These are phyloP conservation scores for Malthinus seriepunctatus DNA, from an alignment of 2,888 invertebrate genomes.

Conservation along the genomic window DNA sequence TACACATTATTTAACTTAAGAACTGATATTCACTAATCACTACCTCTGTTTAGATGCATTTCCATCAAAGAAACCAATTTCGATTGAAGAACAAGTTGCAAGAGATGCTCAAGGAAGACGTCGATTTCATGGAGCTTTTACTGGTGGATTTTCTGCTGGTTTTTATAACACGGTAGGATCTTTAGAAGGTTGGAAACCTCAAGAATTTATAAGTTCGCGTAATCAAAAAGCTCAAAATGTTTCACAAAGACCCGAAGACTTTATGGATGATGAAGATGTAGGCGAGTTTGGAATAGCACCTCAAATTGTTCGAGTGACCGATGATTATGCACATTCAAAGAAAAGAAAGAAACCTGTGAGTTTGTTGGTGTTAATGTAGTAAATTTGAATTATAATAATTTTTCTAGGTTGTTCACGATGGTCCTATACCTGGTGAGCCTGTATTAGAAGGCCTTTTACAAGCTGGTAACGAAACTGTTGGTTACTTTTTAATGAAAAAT, in stretches of 20 bases:
- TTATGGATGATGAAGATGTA: slow-evolving; percentile 98
- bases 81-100: slow-evolving; percentile 85
- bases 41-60: slow-evolving; percentile 65
- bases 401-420: slow-evolving; percentile 46
- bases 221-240: slow-evolving; percentile 63
- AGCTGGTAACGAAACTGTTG: slow-evolving; percentile 84
- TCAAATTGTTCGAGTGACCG: slow-evolving; percentile 76
- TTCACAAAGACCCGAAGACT: slow-evolving; percentile 82
- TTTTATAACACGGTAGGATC: slow-evolving; percentile 97
- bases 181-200: slow-evolving; percentile 92
- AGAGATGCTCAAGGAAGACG: slow-evolving; percentile 86
- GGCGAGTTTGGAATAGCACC: slow-evolving; percentile 96
- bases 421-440: slow-evolving; percentile 65
- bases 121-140: slow-evolving; percentile 98
- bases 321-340: slow-evolving; percentile 66
- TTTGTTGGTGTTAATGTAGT: not conserved
- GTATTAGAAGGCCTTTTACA: slow-evolving; percentile 71
- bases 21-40: no score
- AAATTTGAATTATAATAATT: not conserved
- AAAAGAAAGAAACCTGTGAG: slow-evolving; percentile 50
- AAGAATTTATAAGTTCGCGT: slow-evolving; percentile 88
- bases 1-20: no score
- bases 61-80: slow-evolving; percentile 78
- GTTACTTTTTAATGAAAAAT: slow-evolving; percentile 79
- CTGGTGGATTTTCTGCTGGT: slow-evolving; percentile 96